These are phyloP conservation scores for Aeoliscus strigatus DNA, from an alignment of 2,797 vertebrate genomes.

Conservation along the genomic window DNA sequence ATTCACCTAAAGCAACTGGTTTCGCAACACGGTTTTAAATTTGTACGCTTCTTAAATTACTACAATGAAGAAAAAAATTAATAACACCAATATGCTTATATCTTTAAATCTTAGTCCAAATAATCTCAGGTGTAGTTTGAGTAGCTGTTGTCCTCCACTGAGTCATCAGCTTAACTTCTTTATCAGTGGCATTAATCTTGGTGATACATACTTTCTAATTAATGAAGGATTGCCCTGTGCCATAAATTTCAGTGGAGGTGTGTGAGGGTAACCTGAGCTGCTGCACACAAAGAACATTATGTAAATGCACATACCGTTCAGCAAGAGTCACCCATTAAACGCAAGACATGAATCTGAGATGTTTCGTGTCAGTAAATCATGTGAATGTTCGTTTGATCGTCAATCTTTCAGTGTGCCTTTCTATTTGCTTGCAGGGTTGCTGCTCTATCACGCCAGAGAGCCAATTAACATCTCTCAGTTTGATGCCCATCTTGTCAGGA, in stretches of 20 bases:
- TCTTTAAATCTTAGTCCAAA: conserved; percentile 25
- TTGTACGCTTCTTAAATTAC: too few species aligned
- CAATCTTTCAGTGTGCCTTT: conserved; percentile 18
- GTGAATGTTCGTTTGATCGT: conserved; percentile 18
- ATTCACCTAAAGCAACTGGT: conserved; percentile 26
- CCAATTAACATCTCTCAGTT: conserved; percentile 57
- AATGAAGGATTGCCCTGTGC: conserved; percentile 46
- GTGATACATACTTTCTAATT: conserved; percentile 64
- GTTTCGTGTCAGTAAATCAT: neutral
- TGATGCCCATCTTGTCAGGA: conserved; percentile 50
- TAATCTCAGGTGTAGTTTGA: conserved; percentile 39
- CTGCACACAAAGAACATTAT: conserved; percentile 6
- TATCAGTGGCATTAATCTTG: conserved; percentile 63
- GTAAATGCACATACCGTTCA: neutral
- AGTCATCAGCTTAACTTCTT: conserved; percentile 54
- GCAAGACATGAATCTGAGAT: neutral
- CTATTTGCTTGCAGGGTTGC: conserved; percentile 30
- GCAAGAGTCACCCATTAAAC: too few species aligned
- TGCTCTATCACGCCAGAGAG: conserved; percentile 42
- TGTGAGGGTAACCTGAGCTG: conserved; percentile 13
- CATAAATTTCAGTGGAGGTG: conserved; percentile 44
- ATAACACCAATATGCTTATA: conserved; percentile 24
- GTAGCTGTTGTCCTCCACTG: conserved; percentile 25
- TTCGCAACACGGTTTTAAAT: conserved; percentile 7
- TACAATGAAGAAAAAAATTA: conserved; percentile 8